phyloP scores from a whole-genome alignment of 2,113 vertebrate genomes.

The Circaetus cinerascens region DNA sequence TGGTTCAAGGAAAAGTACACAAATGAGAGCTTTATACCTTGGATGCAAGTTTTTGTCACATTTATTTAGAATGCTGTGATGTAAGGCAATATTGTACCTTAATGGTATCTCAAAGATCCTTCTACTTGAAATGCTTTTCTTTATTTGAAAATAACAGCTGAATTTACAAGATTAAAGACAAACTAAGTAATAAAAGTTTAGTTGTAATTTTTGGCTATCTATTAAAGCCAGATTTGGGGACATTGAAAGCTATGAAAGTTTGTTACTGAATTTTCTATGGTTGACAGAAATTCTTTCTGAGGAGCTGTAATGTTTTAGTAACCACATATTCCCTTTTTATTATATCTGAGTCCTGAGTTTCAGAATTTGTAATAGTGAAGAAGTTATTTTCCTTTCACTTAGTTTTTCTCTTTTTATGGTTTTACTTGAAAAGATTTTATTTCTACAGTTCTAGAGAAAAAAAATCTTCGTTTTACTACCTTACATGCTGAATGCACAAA shows the following conservation, averaged over 20 bases:
- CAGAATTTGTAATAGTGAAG: background rate
- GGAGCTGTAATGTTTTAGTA: background rate
- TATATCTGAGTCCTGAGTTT: background rate
- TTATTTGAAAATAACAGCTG: background rate
- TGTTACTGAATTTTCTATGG: background rate
- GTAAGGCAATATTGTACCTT: background rate
- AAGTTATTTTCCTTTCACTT: background rate
- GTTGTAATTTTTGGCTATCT: background rate
- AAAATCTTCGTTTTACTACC: background rate
- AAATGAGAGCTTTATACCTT: background rate
- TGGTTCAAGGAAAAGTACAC: background rate
- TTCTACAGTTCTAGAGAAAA: background rate
- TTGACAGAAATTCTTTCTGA: background rate
- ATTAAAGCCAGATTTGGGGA: background rate
- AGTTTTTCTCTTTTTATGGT: background rate
- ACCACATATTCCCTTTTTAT: background rate
- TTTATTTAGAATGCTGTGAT: background rate
- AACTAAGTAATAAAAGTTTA: background rate
- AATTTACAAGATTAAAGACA: background rate
- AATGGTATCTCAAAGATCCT: background rate
- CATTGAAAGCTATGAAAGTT: background rate
- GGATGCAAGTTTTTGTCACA: background rate
- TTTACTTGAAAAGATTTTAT: background rate
- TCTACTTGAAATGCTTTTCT: background rate
- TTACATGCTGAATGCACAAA: background rate